Evolutionary conservation across 2,888 invertebrate species (phyloP).

Genomic region (Enchytraeus crypticus): DNA sequence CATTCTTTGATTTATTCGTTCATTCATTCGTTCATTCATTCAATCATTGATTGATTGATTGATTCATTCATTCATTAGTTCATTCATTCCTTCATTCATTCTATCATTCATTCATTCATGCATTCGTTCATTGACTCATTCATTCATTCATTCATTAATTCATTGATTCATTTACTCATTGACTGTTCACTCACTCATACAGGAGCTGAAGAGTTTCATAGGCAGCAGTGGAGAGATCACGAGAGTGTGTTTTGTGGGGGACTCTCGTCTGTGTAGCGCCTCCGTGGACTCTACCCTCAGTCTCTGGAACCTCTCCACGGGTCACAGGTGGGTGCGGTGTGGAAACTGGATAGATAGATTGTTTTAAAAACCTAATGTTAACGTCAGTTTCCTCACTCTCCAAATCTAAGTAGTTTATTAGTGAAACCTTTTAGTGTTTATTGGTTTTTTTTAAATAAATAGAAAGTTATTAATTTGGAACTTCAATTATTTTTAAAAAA

Average conservation of each 20-base stretch:
- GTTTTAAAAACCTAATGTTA: no score
- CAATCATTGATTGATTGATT: conserved; percentile 16
- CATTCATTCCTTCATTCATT: conserved; percentile 24
- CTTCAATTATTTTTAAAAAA: no score
- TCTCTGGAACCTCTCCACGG: conserved; percentile 41
- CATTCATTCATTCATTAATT: conserved; percentile 26
- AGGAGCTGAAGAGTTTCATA: conserved; percentile 37
- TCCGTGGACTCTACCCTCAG: conserved; percentile 40
- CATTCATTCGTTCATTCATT: neutral
- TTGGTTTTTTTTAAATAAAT: neutral
- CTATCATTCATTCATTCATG: conserved; percentile 30
- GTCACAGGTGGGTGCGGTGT: conserved; percentile 39
- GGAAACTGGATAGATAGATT: no score
- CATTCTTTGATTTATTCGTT: conserved; percentile 10
- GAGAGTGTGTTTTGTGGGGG: conserved; percentile 43
- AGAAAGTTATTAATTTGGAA: no score
- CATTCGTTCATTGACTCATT: neutral
- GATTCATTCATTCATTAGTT: conserved; percentile 18
- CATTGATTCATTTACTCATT: conserved; percentile 23
- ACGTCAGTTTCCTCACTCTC: no score
- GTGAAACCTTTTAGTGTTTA: no score
- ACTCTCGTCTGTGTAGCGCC: conserved; percentile 37
- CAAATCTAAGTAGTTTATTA: no score
- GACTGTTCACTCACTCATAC: neutral
- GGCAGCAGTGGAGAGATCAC: conserved; percentile 42